Percentiles rank a stretch among this genome's conserved stretches.
Conservation (phyloP, 2,113 vertebrate genomes). For the Dryoscopus gambensis region DNA sequence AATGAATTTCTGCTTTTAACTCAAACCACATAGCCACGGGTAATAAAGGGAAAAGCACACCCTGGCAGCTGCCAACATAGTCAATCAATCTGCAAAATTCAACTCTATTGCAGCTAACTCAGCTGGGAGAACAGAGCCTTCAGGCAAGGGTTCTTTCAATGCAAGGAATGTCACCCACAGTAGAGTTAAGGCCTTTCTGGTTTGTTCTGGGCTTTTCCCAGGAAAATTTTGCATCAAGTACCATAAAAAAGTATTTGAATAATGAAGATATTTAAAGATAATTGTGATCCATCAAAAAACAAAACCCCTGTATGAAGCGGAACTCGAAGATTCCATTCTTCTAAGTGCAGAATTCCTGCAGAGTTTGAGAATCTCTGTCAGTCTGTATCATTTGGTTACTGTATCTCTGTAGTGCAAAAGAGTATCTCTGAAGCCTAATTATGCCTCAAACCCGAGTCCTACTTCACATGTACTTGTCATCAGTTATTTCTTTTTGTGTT, state of each 20-base stretch:
- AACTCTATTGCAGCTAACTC: neutral
- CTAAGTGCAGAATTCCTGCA: neutral
- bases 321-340: neutral
- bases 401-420: neutral
- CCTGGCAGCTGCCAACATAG: neutral
- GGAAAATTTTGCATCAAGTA: neutral
- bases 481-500: neutral
- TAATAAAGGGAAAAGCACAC: neutral
- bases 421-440: neutral
- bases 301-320: neutral
- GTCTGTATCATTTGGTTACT: neutral
- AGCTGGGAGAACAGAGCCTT: neutral
- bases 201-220: neutral
- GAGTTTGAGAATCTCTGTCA: neutral
- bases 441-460: neutral
- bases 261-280: neutral
- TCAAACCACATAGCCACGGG: neutral
- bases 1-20: conserved; percentile 18
- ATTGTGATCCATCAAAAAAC: neutral
- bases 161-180: neutral
- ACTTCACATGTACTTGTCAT: neutral
- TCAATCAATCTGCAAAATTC: neutral
- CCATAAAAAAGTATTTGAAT: neutral
- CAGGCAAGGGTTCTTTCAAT: neutral
- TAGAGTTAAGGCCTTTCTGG: neutral